Evolutionary conservation across 2,113 vertebrate species (phyloP).

Genomic region (Donacobius atricapilla): DNA sequence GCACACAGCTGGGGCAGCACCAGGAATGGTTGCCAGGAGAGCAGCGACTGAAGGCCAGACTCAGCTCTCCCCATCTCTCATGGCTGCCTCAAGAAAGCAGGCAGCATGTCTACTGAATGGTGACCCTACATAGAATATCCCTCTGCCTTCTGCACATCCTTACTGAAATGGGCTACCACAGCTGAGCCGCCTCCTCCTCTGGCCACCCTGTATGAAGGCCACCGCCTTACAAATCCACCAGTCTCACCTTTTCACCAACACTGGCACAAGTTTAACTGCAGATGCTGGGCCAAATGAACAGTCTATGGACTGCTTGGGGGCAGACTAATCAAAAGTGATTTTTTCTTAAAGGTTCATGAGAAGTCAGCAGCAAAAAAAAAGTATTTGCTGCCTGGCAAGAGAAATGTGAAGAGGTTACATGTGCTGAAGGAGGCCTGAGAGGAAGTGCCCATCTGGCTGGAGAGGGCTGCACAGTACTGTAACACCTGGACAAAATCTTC

Average conservation of each 20-base stretch:
- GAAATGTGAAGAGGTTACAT: neutral
- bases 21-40: neutral
- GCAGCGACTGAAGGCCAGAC: neutral
- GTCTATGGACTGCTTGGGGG: neutral
- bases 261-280: neutral
- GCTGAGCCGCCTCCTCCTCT: neutral
- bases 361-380: neutral
- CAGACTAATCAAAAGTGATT: neutral
- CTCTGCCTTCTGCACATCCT: neutral
- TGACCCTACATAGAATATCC: neutral
- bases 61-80: neutral
- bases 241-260: neutral
- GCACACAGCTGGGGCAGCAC: neutral
- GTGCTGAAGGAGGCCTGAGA: neutral
- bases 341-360: neutral
- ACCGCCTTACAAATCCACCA: neutral
- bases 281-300: neutral
- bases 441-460: neutral
- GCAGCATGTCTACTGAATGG: neutral
- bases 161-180: neutral
- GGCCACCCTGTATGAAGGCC: neutral
- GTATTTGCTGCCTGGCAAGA: neutral
- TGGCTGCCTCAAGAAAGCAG: neutral
- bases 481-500: neutral
- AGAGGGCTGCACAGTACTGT: accelerated